Evolutionary conservation across 2,113 vertebrate species (phyloP).

Genomic region (Gymnocephalus cernua): DNA sequence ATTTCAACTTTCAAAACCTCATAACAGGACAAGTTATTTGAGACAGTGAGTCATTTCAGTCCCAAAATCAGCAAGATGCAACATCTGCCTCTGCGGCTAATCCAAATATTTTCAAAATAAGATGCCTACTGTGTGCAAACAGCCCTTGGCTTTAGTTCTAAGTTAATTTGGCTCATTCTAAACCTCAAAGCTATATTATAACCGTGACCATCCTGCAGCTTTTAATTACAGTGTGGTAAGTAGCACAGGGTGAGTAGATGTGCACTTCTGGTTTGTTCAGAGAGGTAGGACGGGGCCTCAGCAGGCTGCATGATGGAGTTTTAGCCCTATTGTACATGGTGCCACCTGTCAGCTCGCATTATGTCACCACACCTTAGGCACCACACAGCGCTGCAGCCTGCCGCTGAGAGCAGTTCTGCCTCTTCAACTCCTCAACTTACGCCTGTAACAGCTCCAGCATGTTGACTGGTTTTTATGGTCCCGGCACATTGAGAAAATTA

Average conservation of each 20-base stretch:
- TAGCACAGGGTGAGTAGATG: conserved; percentile 11
- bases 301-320: conserved; percentile 64
- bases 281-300: conserved; percentile 47
- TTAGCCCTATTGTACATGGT: conserved; percentile 68
- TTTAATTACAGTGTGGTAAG: conserved; percentile 34
- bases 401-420: conserved; percentile 61
- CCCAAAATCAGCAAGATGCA: conserved; percentile 9
- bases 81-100: conserved; percentile 19
- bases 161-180: not conserved
- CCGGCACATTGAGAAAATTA: not conserved
- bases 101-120: conserved; percentile 39
- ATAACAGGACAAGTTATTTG: not conserved
- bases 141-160: conserved; percentile 22
- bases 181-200: conserved; percentile 27
- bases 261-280: conserved; percentile 28
- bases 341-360: conserved; percentile 75
- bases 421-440: conserved; percentile 20
- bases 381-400: conserved; percentile 69
- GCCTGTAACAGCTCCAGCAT: conserved; percentile 19
- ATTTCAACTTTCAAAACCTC: not conserved
- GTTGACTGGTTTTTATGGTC: not conserved
- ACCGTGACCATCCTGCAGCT: conserved; percentile 25
- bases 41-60: conserved; percentile 26
- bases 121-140: conserved; percentile 20
- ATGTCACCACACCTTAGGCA: conserved; percentile 73